These are phyloP conservation scores for Petroica traversi DNA, from an alignment of 2,113 vertebrate genomes.

Conservation along the genomic window DNA sequence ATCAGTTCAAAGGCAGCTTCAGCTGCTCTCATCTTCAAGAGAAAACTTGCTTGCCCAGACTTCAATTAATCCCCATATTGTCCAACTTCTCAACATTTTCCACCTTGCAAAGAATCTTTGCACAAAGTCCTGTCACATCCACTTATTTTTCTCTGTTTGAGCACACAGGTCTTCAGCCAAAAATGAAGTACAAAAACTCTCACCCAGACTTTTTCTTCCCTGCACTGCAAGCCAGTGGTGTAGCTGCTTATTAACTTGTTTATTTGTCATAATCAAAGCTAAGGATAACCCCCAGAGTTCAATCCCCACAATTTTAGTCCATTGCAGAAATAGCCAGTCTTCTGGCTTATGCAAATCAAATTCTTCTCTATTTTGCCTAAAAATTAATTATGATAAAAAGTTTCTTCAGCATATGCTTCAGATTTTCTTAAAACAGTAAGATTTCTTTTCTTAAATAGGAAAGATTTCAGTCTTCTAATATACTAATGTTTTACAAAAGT, in stretches of 20 bases:
- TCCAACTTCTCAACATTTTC: background rate
- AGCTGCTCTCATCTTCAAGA: background rate
- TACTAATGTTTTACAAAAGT: background rate
- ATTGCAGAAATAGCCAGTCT: background rate
- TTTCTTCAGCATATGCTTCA: background rate
- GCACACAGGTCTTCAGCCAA: background rate
- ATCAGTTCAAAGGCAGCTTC: constrained; percentile 13
- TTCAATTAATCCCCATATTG: background rate
- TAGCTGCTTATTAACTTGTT: background rate
- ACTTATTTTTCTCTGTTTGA: background rate
- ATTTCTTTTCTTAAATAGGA: background rate
- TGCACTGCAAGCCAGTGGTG: background rate
- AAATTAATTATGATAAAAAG: background rate
- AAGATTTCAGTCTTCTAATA: background rate
- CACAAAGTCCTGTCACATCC: background rate
- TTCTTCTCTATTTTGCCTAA: background rate
- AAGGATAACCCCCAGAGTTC: background rate
- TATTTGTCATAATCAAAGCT: constrained; percentile 18
- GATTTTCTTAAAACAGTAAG: background rate
- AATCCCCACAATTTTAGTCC: background rate
- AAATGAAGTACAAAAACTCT: background rate
- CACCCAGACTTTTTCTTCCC: background rate
- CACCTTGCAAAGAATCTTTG: background rate
- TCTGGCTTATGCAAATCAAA: background rate
- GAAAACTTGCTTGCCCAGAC: background rate